Percentiles rank a stretch among this genome's conserved stretches.
Conservation (phyloP, 2,113 vertebrate species). For the Oenanthe oenanthe region DNA sequence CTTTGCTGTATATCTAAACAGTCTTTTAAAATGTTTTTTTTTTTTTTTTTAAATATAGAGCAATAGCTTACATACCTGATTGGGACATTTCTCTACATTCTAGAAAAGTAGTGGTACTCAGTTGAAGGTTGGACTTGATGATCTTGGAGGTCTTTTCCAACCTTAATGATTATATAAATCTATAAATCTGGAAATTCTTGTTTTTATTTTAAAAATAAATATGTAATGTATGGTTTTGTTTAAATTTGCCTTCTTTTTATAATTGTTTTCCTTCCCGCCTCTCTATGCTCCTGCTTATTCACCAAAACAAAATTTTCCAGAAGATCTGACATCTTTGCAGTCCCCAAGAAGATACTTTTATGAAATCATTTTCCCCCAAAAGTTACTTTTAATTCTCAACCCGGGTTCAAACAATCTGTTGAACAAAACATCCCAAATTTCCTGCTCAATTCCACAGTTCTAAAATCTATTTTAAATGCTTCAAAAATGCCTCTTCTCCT, state of each 20-base stretch:
- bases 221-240: background rate
- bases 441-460: background rate
- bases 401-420: background rate
- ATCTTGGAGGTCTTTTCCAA: background rate
- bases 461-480: constrained; percentile 11
- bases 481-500: constrained; percentile 22
- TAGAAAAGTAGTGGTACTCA: background rate
- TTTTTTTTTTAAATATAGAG: background rate
- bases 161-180: background rate
- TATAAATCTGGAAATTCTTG: background rate
- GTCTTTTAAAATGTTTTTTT: background rate
- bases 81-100: background rate
- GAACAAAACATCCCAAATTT: background rate
- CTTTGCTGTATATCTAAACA: background rate
- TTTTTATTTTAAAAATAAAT: background rate
- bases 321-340: background rate
- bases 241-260: background rate
- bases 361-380: background rate
- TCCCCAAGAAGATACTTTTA: background rate
- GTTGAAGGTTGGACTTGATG: background rate
- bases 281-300: background rate
- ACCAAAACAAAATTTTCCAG: background rate
- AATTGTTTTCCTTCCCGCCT: background rate
- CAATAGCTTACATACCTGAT: background rate
- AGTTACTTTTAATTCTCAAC: background rate